Percentiles rank a stretch among this genome's conserved stretches.
Conservation (phyloP, 30 jellyfish, hydroid and myxozoan species). For the Cassiopea xamachana region DNA sequence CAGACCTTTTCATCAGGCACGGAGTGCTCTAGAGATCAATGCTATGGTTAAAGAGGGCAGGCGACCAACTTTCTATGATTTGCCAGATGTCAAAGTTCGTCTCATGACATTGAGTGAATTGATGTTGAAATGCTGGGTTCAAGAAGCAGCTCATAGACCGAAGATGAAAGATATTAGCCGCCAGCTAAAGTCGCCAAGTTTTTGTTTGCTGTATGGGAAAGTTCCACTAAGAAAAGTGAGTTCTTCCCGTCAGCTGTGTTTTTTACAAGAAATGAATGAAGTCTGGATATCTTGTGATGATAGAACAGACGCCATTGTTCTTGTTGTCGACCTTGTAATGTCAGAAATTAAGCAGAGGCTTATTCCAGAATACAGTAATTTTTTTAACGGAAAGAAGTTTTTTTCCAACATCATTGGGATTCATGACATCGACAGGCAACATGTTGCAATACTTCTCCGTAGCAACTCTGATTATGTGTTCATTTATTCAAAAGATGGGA, state of each 20-base stretch:
- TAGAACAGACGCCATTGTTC: slow-evolving; percentile 67
- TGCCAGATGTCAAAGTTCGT: slow-evolving; percentile 58
- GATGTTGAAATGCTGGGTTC: slow-evolving; percentile 83
- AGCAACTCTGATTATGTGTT: slow-evolving; percentile 75
- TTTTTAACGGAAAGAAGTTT: slow-evolving; percentile 25
- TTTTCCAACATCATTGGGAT: slow-evolving; percentile 48
- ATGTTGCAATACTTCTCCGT: slow-evolving; percentile 80
- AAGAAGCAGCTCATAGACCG: slow-evolving; percentile 82
- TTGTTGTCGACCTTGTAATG: slow-evolving; percentile 64
- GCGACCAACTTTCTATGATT: slow-evolving; percentile 82
- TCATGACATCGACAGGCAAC: slow-evolving; percentile 53
- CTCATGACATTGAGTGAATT: slow-evolving; percentile 79
- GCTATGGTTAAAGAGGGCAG: slow-evolving; percentile 66
- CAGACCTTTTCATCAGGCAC: slow-evolving; percentile 81
- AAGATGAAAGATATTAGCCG: slow-evolving; percentile 58
- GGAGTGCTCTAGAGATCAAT: slow-evolving; percentile 44
- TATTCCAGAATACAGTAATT: slow-evolving; percentile 33
- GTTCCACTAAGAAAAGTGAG: slow-evolving; percentile 38
- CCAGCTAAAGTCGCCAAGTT: slow-evolving; percentile 65
- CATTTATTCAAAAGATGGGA: slow-evolving; percentile 48
- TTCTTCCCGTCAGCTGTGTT: slow-evolving; percentile 82
- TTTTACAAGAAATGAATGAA: slow-evolving; percentile 37
- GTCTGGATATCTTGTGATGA: slow-evolving; percentile 89
- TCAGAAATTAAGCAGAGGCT: slow-evolving; percentile 27
- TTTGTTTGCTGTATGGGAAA: slow-evolving; percentile 75